Evolutionary conservation across 2,888 invertebrate genomes (phyloP).

Genomic region (Azorinus chamasolen): DNA sequence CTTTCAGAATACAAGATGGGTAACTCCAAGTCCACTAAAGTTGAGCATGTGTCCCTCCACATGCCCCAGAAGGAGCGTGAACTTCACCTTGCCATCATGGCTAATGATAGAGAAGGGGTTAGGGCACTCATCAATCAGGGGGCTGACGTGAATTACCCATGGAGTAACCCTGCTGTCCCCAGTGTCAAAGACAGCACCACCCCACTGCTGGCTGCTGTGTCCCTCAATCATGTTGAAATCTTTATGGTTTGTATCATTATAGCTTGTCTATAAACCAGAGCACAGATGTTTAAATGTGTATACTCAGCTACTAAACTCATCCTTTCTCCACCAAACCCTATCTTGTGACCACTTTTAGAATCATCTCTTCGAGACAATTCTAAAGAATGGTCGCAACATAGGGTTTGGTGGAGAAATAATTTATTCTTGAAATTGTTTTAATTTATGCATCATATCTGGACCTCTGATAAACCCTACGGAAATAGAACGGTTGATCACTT

Average conservation of each 20-base stretch:
- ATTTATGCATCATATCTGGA: no score
- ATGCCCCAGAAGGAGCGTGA: conserved; percentile 86
- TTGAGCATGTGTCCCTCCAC: conserved; percentile 78
- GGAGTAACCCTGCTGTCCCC: conserved; percentile 86
- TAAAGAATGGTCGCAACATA: no score
- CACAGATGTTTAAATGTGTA: no score
- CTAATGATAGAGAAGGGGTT: conserved; percentile 85
- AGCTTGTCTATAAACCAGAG: no score
- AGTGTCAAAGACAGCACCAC: conserved; percentile 87
- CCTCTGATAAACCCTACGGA: no score
- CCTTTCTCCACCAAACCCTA: no score
- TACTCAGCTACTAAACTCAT: no score
- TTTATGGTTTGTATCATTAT: conserved; percentile 79
- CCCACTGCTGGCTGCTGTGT: conserved; percentile 86
- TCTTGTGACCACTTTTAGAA: no score
- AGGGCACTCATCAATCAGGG: conserved; percentile 80
- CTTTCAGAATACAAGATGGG: conserved; percentile 75
- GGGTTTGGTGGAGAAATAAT: no score
- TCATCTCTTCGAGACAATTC: no score
- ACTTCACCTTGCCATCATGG: conserved; percentile 86
- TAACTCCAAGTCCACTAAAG: conserved; percentile 82
- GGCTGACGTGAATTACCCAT: conserved; percentile 86
- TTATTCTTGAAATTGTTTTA: no score
- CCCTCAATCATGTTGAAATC: conserved; percentile 86
- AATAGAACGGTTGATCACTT: no score